A percentile compares a stretch with the other conserved stretches of the same genome.
phyloP scores from a whole-genome alignment of 2,888 invertebrate species.

The Xestoiulus laeticollis region DNA sequence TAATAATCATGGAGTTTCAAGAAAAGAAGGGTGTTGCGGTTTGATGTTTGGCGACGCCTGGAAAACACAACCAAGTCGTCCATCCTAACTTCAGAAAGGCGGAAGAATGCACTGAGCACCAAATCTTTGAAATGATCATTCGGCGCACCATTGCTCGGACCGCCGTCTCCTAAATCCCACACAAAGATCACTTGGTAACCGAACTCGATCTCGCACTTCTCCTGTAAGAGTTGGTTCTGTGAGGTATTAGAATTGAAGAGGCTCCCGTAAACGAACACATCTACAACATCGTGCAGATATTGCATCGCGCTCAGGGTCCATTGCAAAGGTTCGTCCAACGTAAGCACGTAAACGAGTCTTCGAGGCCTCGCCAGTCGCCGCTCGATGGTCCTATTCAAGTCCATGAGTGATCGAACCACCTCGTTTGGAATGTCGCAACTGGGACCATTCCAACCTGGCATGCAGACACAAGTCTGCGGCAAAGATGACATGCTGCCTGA shows the following conservation, averaged over 20 bases:
- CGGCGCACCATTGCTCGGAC: background rate
- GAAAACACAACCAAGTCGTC: background rate
- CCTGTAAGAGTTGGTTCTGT: background rate
- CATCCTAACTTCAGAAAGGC: background rate
- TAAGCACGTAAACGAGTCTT: background rate
- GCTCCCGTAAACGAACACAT: background rate
- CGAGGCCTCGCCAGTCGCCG: background rate
- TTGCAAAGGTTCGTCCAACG: background rate
- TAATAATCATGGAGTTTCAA: background rate
- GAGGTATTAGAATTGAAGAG: background rate
- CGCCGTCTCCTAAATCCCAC: background rate
- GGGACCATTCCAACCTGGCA: background rate
- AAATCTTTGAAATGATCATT: background rate
- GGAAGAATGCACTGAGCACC: background rate
- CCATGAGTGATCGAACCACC: background rate
- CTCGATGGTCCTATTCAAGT: background rate
- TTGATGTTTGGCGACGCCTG: background rate
- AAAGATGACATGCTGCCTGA: background rate
- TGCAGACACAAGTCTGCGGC: background rate
- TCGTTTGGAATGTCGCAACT: background rate
- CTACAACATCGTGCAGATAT: background rate
- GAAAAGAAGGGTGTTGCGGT: background rate
- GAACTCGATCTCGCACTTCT: background rate
- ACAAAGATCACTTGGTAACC: background rate
- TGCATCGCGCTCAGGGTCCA: background rate